These are phyloP conservation scores for Thereva nobilitata DNA, from an alignment of 2,888 invertebrate genomes.

Conservation along the genomic window DNA sequence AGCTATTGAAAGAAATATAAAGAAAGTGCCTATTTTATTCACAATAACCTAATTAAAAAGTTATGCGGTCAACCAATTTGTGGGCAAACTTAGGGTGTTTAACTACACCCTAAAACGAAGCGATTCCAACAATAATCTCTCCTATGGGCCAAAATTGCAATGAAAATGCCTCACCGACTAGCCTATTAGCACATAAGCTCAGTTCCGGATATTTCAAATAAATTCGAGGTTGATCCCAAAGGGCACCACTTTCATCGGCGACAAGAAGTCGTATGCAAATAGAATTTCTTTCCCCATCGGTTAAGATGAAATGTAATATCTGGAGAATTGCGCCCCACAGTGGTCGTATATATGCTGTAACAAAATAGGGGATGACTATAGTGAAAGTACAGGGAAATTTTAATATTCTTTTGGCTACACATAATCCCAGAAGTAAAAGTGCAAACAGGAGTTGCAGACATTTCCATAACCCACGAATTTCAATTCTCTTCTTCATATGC, in stretches of 20 bases:
- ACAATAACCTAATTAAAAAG: too few relatives aligned
- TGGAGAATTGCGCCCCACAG: neutral
- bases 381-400: neutral
- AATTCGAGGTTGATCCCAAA: too few relatives aligned
- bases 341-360: neutral
- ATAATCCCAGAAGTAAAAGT: slow-evolving; percentile 11
- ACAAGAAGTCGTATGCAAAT: slow-evolving; percentile 4
- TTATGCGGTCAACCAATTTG: too few relatives aligned
- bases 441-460: slow-evolving; percentile 12
- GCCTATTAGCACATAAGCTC: too few relatives aligned
- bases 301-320: slow-evolving; percentile 14
- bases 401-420: slow-evolving; percentile 1
- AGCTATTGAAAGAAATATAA: too few relatives aligned
- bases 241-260: neutral
- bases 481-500: slow-evolving; percentile 3
- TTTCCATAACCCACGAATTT: slow-evolving; percentile 15
- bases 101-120: too few relatives aligned
- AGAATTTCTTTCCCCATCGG: neutral
- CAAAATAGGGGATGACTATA: slow-evolving; percentile 1
- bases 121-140: too few relatives aligned
- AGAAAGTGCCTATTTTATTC: too few relatives aligned
- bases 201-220: too few relatives aligned
- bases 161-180: too few relatives aligned
- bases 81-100: too few relatives aligned
- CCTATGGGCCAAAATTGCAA: too few relatives aligned